phyloP scores from a whole-genome alignment of 2,888 invertebrate genomes.

The Scotopteryx bipunctaria region DNA sequence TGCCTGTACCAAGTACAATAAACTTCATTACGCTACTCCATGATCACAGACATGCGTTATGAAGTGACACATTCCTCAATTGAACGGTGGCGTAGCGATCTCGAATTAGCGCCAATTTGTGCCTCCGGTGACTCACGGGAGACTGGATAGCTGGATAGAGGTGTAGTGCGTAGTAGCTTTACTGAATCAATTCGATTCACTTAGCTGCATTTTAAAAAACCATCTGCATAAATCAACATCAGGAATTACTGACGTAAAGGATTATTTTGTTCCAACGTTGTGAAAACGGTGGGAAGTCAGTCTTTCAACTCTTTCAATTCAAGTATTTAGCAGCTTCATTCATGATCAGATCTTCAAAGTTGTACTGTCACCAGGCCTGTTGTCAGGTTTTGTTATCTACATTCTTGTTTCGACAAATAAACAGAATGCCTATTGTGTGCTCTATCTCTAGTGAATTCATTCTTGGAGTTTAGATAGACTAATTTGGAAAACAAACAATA shows the following conservation, averaged over 20 bases:
- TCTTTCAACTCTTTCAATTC: too few species aligned
- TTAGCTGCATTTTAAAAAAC: too few species aligned
- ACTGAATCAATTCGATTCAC: not conserved
- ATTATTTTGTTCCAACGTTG: too few species aligned
- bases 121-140: constrained; percentile 68
- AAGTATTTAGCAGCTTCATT: too few species aligned
- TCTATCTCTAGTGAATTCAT: not conserved
- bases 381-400: too few species aligned
- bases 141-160: constrained; percentile 21
- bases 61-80: constrained; percentile 81
- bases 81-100: constrained; percentile 69
- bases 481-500: constrained; percentile 2
- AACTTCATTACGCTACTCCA: constrained; percentile 16
- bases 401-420: too few species aligned
- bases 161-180: not conserved
- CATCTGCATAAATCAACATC: too few species aligned
- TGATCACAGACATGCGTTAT: constrained; percentile 45
- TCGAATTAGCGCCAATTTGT: constrained; percentile 81
- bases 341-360: too few species aligned
- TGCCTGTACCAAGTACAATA: constrained; percentile 5
- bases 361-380: too few species aligned
- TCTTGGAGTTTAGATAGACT: constrained; percentile 1
- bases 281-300: not conserved
- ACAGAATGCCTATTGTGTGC: not conserved
- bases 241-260: too few species aligned